Base-by-base conservation (phyloP, 2,888 invertebrate genomes). In the Galerucella pusilla region DNA sequence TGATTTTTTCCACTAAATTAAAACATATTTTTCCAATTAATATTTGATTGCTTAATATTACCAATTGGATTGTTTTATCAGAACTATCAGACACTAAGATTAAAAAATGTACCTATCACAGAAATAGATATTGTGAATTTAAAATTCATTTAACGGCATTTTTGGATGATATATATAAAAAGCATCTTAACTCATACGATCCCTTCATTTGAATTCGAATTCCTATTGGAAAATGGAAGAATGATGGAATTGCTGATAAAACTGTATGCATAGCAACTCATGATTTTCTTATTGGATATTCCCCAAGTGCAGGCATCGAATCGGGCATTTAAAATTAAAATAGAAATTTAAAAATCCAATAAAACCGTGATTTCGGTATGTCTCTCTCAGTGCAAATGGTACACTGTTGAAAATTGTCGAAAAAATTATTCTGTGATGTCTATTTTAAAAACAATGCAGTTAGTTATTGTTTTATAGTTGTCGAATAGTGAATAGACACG, bases 341-440 rank as follows among this genome's bases (percentile, higher is more conserved):
- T 75, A 54, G 75, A 77, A 74, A 75, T 77, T 77, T 77, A 71
- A 75, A 78, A 77, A 75, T 78, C 77, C 77, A 78, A 78, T 78
- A 78, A 77, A 78, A 78, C 75, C 72, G 78, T 73, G 77, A 78
- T 77, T 77, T 75, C 45, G 74, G 71, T 71, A 60, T 75, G 69
- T 77, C 60, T 75, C 68, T 75, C 63, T 75, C 72, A 69, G 57
- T 68, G 74, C 74, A 71, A 75, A 73, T 73, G 64, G 71, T 71
- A 65, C 64, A 65, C 64, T 25, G 64, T 65, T 65, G 46, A 65
- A 65, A 65, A 71, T 71, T 64, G 42, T 5, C 11, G 2, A 1
- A 11, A 49, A 49, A 49, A 14, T 12, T 10, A 46, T 46, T 46
- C 35, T 20, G 20, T 20, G 20, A 20, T 20, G 20, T 20, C 20